Conservation (phyloP, 2,113 vertebrate genomes). For the Excalfactoria chinensis region DNA sequence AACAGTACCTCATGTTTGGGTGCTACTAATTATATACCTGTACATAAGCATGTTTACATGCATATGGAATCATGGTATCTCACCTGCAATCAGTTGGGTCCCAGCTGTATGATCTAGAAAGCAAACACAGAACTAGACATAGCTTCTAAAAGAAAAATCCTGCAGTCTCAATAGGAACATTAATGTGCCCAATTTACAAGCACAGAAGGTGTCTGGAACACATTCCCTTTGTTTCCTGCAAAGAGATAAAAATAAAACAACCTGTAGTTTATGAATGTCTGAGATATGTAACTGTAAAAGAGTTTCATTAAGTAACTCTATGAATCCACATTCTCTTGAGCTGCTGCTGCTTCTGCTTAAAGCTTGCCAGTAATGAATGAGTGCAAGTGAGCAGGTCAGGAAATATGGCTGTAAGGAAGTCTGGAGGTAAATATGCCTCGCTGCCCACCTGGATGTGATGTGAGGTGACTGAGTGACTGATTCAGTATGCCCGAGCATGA, state of each 20-base stretch:
- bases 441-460: background rate
- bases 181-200: background rate
- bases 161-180: background rate
- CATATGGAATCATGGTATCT: background rate
- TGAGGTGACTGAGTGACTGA: slow-evolving; percentile 17
- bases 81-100: background rate
- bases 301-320: background rate
- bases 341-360: background rate
- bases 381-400: background rate
- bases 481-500: background rate
- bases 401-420: background rate
- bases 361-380: background rate
- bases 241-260: background rate
- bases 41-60: background rate
- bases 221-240: background rate
- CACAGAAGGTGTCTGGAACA: background rate
- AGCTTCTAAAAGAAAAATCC: background rate
- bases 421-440: slow-evolving; percentile 19
- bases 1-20: background rate
- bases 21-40: background rate
- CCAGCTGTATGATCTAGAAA: background rate
- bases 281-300: background rate
- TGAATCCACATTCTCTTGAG: background rate
- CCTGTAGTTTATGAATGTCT: background rate
- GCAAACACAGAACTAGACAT: background rate